A percentile compares a stretch with the other conserved stretches of the same genome.
These are phyloP conservation scores for Manacus vitellinus DNA, from an alignment of 2,113 vertebrate species.

Conservation along the genomic window DNA sequence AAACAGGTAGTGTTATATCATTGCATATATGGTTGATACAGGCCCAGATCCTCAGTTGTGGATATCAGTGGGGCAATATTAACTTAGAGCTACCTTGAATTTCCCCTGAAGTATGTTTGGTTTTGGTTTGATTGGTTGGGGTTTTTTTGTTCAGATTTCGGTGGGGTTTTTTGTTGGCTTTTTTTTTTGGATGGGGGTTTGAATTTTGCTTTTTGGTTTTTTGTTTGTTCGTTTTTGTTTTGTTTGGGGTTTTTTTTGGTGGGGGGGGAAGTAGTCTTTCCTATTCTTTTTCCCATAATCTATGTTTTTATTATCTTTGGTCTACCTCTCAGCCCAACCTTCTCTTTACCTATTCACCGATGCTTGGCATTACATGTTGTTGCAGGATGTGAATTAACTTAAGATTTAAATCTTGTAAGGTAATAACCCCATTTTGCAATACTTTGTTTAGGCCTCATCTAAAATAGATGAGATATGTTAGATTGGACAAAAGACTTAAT, in stretches of 20 bases:
- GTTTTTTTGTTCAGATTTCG: background rate
- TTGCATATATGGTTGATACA: background rate
- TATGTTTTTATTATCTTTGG: background rate
- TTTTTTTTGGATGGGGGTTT: background rate
- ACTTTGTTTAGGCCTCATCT: background rate
- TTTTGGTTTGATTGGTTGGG: background rate
- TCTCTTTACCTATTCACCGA: background rate
- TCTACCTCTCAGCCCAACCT: background rate
- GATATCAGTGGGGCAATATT: background rate
- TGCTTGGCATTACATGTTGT: background rate
- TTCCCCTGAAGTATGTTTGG: background rate
- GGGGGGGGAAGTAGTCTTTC: fast-evolving
- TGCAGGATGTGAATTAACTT: background rate
- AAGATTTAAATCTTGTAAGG: background rate
- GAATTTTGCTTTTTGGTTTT: background rate
- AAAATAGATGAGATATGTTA: background rate
- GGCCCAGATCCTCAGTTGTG: background rate
- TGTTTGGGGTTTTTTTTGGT: background rate
- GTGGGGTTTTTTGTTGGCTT: background rate
- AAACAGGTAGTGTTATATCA: background rate
- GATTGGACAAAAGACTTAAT: background rate
- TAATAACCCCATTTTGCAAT: background rate
- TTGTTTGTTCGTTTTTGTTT: background rate
- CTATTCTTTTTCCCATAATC: background rate
- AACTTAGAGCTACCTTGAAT: background rate